Evolutionary conservation across 1,140 invertebrate genomes (phyloP), one percentile per base, ranked within the genome.

Genomic region (Pseudomyrmex gracilis): DNA sequence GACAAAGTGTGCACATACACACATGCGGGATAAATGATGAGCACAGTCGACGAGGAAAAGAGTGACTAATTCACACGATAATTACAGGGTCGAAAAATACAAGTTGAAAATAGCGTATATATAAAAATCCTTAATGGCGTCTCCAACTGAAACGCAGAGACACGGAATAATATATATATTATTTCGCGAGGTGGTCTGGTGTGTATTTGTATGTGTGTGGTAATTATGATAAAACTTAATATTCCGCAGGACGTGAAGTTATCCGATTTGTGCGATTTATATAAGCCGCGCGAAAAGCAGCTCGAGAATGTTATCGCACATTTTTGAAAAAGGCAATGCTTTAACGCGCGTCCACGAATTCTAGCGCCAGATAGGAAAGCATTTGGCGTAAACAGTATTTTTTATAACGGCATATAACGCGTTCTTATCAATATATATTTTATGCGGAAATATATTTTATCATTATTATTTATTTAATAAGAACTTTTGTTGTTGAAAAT

Each of bases 161-260:
- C 24, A 47, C 1, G n/a, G 60, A 24, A 20, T 47, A 47, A 24
- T 73, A 63, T 87, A 22, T 73, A 70, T 87, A 88, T 88, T 55
- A 53, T n/a, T n/a, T 4, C 58, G 45, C 45, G 45, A 34, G 7
- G 7, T 34, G 34, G 0, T 0, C 5, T 34, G 34, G 34, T 34
- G 34, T 34, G 34, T n/a, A n/a, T 34, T 34, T 34, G 34, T n/a
- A n/a, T 34, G 34, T 66, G 49, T 66, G 57, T 68, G 57, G 51
- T 87, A 88, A 88, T 88, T 88, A 85, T 51, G 63, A 88, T 88
- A 85, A 88, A 82, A 55, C 77, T 85, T 88, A 82, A 88, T 89
- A 88, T 85, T 74, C 51, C 58, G 45, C 51, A 49, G 82, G 34
- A 80, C 55, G 58, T 58, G 20, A 9, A 17, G 43, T 22, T 12